Percentiles rank a stretch among this genome's conserved stretches.
Conservation (phyloP, 1,140 invertebrate genomes). For the Pseudobourletiella spinata region DNA sequence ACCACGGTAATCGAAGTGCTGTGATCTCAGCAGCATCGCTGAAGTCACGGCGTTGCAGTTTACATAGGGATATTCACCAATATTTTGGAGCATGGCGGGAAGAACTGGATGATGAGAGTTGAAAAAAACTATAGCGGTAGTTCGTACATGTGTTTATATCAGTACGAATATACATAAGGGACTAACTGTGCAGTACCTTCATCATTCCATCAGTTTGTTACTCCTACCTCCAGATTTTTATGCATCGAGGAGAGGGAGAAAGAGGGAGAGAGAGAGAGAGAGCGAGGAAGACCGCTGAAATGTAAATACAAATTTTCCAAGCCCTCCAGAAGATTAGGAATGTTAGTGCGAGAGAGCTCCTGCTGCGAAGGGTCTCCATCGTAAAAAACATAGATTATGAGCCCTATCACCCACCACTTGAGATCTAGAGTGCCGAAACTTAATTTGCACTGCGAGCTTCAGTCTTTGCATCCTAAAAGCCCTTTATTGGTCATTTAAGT, state of each 20-base stretch:
- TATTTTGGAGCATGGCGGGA: too few relatives aligned
- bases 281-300: too few relatives aligned
- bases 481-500: not conserved
- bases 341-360: not conserved
- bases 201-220: not conserved
- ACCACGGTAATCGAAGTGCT: too few relatives aligned
- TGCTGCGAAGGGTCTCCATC: not conserved
- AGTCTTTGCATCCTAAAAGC: not conserved
- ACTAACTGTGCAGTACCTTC: not conserved
- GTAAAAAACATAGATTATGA: not conserved
- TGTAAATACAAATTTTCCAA: not conserved
- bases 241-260: too few relatives aligned
- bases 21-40: too few relatives aligned
- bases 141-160: not conserved
- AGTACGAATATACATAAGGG: not conserved
- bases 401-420: not conserved
- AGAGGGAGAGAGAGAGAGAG: too few relatives aligned
- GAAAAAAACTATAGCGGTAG: too few relatives aligned
- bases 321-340: not conserved
- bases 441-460: not conserved
- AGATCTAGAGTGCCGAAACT: slow-evolving; percentile 2
- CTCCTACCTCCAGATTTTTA: too few relatives aligned
- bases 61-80: too few relatives aligned
- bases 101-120: too few relatives aligned
- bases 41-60: too few relatives aligned